These are phyloP conservation scores for Hesperophylax magnus DNA, from an alignment of 1,140 invertebrate species.

Conservation along the genomic window DNA sequence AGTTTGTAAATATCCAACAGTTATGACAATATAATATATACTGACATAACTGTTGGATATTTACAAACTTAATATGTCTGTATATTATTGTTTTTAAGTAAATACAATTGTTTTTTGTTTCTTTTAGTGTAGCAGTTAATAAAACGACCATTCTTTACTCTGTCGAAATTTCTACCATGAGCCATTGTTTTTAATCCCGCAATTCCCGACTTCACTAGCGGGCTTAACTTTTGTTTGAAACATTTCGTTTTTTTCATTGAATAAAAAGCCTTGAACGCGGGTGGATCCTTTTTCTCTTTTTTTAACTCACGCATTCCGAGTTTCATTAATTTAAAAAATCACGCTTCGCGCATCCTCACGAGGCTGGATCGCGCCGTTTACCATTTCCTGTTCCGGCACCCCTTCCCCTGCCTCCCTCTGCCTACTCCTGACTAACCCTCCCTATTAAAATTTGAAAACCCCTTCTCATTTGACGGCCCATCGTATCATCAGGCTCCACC, in stretches of 20 bases:
- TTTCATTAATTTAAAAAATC: conserved; percentile 48
- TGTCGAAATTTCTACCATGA: background rate
- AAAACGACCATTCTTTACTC: too few species aligned
- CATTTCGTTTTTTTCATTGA: conserved; percentile 9
- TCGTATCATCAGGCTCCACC: conserved; percentile 41
- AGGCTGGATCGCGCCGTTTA: conserved; percentile 43
- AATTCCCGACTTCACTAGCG: background rate
- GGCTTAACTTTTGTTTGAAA: conserved; percentile 21
- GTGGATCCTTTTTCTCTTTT: conserved; percentile 26
- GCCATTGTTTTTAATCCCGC: background rate
- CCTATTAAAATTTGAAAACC: conserved; percentile 2
- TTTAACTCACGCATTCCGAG: conserved; percentile 41
- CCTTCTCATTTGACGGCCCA: conserved; percentile 2
- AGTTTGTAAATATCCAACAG: too few species aligned
- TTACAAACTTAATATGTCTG: too few species aligned
- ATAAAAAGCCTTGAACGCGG: conserved; percentile 3
- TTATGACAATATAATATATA: too few species aligned
- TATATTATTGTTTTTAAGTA: too few species aligned
- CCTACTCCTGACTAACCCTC: background rate
- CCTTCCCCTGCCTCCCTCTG: background rate
- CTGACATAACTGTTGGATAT: too few species aligned
- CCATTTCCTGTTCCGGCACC: conserved; percentile 36
- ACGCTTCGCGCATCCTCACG: conserved; percentile 41
- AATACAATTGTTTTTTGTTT: too few species aligned
- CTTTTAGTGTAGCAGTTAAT: too few species aligned